phyloP scores from a whole-genome alignment of 2,888 invertebrate species.

The Drosophila kokeensis region DNA sequence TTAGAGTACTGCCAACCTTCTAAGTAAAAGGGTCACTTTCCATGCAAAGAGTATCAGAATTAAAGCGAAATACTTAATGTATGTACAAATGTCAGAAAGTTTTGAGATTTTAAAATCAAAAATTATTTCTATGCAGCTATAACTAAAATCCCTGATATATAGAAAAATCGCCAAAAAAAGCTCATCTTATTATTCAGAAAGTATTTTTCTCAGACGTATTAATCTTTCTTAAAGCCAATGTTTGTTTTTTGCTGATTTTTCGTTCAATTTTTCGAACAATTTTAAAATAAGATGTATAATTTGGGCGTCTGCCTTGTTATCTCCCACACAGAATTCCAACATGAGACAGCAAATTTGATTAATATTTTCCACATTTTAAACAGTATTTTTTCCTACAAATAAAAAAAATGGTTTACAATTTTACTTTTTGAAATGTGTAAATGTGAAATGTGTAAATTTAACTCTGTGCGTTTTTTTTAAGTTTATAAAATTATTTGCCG shows the following conservation, averaged over 20 bases:
- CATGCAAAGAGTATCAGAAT: neutral
- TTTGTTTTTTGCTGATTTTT: no score
- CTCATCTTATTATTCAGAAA: no score
- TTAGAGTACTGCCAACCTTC: neutral
- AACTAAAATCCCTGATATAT: neutral
- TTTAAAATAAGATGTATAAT: no score
- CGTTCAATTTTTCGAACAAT: no score
- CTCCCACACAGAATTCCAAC: neutral
- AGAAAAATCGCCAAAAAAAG: neutral
- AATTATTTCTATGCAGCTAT: neutral
- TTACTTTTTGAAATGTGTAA: neutral
- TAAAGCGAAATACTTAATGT: neutral
- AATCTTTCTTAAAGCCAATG: no score
- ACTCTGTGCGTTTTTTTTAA: neutral
- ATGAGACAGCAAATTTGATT: neutral
- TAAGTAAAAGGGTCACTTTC: neutral
- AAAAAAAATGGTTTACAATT: neutral
- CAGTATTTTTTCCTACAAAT: neutral
- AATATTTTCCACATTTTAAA: neutral
- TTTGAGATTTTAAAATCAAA: neutral
- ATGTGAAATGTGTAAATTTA: no score
- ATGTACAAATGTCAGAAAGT: neutral
- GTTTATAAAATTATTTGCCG: neutral
- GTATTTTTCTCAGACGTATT: no score
- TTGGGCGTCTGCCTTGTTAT: neutral